Conservation (phyloP, 2,113 vertebrate genomes). For the Erpornis zantholeuca region DNA sequence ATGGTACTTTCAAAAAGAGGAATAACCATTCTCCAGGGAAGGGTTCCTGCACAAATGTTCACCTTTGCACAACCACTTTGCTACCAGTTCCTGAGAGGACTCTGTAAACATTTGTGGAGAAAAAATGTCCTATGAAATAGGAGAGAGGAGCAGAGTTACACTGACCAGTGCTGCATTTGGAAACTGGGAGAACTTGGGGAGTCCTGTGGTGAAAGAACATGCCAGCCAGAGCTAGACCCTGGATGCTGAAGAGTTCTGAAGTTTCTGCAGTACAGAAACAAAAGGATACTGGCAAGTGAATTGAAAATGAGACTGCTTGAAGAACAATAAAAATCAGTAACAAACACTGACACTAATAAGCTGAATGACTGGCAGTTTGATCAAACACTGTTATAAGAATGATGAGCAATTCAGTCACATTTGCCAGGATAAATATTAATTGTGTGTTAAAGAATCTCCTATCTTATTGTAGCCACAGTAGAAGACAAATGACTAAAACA, state of each 20-base stretch:
- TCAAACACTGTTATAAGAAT: neutral
- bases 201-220: neutral
- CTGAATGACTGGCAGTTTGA: slow-evolving; percentile 47
- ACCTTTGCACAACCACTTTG: neutral
- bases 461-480: neutral
- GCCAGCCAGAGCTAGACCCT: neutral
- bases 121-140: neutral
- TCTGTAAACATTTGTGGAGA: neutral
- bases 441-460: neutral
- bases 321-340: slow-evolving; percentile 3
- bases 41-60: neutral
- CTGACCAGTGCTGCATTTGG: neutral
- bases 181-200: neutral
- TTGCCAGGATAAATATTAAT: slow-evolving; percentile 37
- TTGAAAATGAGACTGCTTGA: neutral
- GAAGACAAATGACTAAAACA: slow-evolving; percentile 7
- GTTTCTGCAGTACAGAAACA: neutral
- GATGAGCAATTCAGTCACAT: slow-evolving; percentile 12
- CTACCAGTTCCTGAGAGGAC: neutral
- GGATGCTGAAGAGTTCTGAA: neutral
- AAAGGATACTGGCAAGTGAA: neutral
- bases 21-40: neutral
- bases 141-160: neutral
- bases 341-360: slow-evolving; percentile 31
- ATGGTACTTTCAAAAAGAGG: neutral